These are phyloP conservation scores for Chymomyza costata DNA, from an alignment of 1,140 invertebrate species.

Conservation along the genomic window DNA sequence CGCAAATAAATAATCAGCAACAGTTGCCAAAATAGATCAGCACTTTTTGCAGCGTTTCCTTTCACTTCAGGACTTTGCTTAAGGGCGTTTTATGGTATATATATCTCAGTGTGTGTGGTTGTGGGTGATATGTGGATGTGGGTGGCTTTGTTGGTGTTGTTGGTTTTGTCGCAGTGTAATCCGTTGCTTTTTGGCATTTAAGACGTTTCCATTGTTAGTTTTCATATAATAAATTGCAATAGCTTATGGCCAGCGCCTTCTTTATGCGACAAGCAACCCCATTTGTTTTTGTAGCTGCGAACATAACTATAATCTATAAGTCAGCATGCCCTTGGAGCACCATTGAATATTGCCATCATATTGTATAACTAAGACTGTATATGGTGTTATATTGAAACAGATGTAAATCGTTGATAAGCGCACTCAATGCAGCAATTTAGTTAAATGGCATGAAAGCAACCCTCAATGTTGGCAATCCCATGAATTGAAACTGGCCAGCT, in stretches of 20 bases:
- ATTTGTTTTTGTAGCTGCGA: conserved; percentile 41
- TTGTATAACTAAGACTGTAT: too few relatives aligned
- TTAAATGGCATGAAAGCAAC: conserved; percentile 43
- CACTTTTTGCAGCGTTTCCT: conserved; percentile 40
- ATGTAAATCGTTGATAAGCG: conserved; percentile 57
- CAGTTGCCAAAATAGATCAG: conserved; percentile 68
- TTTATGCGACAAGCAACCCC: conserved; percentile 47
- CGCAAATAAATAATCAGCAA: conserved; percentile 73
- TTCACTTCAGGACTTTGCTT: conserved; percentile 8
- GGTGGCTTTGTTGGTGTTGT: conserved; percentile 33
- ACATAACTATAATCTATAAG: conserved; percentile 41
- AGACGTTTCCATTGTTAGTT: conserved; percentile 21
- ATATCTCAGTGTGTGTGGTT: not conserved
- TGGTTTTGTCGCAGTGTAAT: conserved; percentile 56
- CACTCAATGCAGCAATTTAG: conserved; percentile 23
- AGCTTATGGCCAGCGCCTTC: conserved; percentile 62
- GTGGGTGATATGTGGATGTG: conserved; percentile 29
- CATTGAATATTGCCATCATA: not conserved
- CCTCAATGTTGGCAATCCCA: conserved; percentile 22
- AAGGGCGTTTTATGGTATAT: conserved; percentile 2
- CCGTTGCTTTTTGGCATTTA: conserved; percentile 55
- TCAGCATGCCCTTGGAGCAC: conserved; percentile 32
- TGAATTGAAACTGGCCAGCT: conserved; percentile 22
- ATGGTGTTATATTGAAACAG: conserved; percentile 40
- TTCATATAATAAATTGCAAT: conserved; percentile 59